Percentiles rank a stretch among this genome's conserved stretches.
Conservation (phyloP, 1,140 invertebrate species). For the Latrodectus geometricus region DNA sequence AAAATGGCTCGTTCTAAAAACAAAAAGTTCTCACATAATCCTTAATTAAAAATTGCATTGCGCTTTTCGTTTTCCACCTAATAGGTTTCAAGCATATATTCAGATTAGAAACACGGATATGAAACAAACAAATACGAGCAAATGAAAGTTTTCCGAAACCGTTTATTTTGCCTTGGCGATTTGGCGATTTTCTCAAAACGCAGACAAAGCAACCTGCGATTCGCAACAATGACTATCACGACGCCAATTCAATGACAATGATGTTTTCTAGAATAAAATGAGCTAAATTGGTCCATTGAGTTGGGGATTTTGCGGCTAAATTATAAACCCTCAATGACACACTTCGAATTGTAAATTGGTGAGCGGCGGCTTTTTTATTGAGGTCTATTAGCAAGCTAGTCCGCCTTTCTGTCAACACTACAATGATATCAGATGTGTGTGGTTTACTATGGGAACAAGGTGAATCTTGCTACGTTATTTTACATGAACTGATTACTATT, state of each 20-base stretch:
- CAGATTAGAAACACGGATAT: too few relatives aligned
- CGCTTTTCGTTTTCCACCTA: too few relatives aligned
- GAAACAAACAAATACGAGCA: too few relatives aligned
- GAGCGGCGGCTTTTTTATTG: constrained; percentile 25
- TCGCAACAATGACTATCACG: constrained; percentile 39
- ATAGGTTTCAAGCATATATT: too few relatives aligned
- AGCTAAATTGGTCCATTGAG: neutral
- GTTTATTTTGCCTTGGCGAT: too few relatives aligned
- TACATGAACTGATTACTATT: too few relatives aligned
- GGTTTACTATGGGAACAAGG: too few relatives aligned
- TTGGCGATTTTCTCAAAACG: constrained; percentile 11
- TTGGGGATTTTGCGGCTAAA: constrained; percentile 34
- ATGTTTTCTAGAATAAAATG: constrained; percentile 23
- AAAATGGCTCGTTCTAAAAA: too few relatives aligned
- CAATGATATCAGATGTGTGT: neutral
- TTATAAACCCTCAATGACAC: constrained; percentile 48
- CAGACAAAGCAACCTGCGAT: neutral
- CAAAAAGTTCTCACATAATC: too few relatives aligned
- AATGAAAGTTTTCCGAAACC: too few relatives aligned
- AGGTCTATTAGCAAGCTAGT: constrained; percentile 18
- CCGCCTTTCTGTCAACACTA: constrained; percentile 6
- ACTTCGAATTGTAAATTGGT: constrained; percentile 36
- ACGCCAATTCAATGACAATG: constrained; percentile 57
- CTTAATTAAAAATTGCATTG: too few relatives aligned
- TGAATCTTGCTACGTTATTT: too few relatives aligned